A percentile compares a stretch with the other conserved stretches of the same genome.
These are phyloP conservation scores for Eleutherodactylus coqui DNA, from an alignment of 2,797 vertebrate genomes.

Conservation along the genomic window DNA sequence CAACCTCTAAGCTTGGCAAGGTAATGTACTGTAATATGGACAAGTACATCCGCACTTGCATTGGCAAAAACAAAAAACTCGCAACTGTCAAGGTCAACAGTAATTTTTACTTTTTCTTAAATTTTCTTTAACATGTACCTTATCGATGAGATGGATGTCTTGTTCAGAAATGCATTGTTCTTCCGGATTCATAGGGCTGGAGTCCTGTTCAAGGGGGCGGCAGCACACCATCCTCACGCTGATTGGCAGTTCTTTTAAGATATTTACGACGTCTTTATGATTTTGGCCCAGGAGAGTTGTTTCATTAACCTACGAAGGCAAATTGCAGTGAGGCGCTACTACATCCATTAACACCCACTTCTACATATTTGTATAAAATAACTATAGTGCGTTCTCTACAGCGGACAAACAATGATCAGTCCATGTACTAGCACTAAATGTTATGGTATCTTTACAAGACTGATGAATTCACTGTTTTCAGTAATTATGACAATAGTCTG, in stretches of 20 bases:
- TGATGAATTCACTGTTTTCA: no score
- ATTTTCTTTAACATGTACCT: constrained; percentile 74
- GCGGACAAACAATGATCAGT: neutral
- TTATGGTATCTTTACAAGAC: no score
- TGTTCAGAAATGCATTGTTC: constrained; percentile 70
- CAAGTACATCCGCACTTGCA: neutral
- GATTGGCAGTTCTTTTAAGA: constrained; percentile 93
- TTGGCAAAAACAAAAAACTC: neutral
- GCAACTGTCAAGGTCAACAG: neutral
- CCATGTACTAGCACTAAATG: neutral
- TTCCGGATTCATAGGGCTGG: constrained; percentile 71
- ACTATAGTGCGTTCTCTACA: neutral
- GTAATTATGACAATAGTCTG: no score
- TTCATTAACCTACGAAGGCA: constrained; percentile 86
- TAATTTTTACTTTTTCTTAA: neutral
- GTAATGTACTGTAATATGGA: neutral
- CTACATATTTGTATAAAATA: neutral
- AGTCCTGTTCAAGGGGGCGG: constrained; percentile 77
- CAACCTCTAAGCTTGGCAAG: no score
- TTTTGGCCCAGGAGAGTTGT: constrained; percentile 91
- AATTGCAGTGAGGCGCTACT: neutral
- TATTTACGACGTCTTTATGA: constrained; percentile 92
- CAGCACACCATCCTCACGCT: constrained; percentile 92
- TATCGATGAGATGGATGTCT: constrained; percentile 71
- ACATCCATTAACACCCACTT: neutral